These are phyloP conservation scores for Vanessa tameamea DNA, from an alignment of 1,140 invertebrate species.

Conservation along the genomic window DNA sequence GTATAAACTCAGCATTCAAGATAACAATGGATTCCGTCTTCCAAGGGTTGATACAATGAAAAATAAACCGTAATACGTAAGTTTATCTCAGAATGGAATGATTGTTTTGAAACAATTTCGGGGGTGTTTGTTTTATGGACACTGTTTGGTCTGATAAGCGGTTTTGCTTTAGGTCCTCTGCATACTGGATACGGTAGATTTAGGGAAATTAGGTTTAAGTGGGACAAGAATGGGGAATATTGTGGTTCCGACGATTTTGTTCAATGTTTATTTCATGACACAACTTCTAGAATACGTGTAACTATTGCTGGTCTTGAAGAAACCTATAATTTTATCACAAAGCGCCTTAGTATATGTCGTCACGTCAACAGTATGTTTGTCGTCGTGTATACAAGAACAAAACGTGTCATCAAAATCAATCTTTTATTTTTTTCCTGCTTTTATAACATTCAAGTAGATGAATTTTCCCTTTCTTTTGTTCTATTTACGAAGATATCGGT, in stretches of 20 bases:
- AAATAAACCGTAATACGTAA: conserved; percentile 33
- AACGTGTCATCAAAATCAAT: too few species aligned
- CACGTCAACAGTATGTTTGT: too few species aligned
- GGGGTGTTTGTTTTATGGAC: conserved; percentile 34
- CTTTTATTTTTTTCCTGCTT: too few species aligned
- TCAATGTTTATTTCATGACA: background rate
- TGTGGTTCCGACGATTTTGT: background rate
- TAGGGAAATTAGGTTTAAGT: conserved; percentile 31
- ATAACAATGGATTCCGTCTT: conserved; percentile 30
- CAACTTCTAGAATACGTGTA: background rate
- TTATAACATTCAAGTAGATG: too few species aligned
- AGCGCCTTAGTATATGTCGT: too few species aligned
- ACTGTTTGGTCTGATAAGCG: conserved; percentile 38
- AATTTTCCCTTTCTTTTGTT: too few species aligned
- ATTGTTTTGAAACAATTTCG: conserved; percentile 40
- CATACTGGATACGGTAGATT: conserved; percentile 21
- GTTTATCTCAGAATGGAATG: conserved; percentile 34
- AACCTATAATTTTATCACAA: too few species aligned
- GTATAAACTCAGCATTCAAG: conserved; percentile 14
- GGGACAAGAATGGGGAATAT: background rate
- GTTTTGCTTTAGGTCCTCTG: conserved; percentile 29
- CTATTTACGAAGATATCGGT: too few species aligned
- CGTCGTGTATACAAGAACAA: too few species aligned
- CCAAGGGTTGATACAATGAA: conserved; percentile 37
- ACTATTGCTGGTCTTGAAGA: too few species aligned